Base-by-base conservation (phyloP, 1,140 invertebrate species). In the Bombyx mandarina region DNA sequence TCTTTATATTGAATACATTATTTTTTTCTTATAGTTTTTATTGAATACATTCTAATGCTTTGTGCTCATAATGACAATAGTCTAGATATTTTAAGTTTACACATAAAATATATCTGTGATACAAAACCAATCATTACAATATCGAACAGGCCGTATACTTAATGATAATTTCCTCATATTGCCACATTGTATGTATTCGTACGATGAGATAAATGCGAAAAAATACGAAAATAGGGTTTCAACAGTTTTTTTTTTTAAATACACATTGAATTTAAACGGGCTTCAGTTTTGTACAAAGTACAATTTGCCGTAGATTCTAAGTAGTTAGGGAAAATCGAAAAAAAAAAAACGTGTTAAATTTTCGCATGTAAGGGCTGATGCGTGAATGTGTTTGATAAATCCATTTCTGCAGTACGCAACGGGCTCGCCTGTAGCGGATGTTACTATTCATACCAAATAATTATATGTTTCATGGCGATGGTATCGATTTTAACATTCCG, bases 401-500 rank as follows among this genome's bases (percentile, higher is more conserved):
- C 70, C 67, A 71, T 75, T 70, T 75, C 66, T 63, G 64, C 72
- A 67, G 72, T 77, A 76, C 73, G 74, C 71, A 75, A 68, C 73
- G 71, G 70, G 69, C 70, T 79, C 73, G 74, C 79, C 73, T 75
- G 71, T 57, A 18, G 62, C 75, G 83, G 78, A 63, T 82, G 83
- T 87, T 87, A 82, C 70, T 79, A 85, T 87, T 85, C 82, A 85
- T 82, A 85, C 83, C 83, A 83, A 86, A 82, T 86, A 71, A 86
- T 86, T 81, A 84, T 85, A 85, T 85, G 80, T 87, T 86, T 79
- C 71, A 71, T 73, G 67, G 83, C 67, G 77, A 84, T 86, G 83
- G 83, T 83, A 71, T 86, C 83, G 83, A 85, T 87, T 82, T 85
- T 85, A 87, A 82, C 84, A 87, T 85, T 87, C 84, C 82, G 82